Base-by-base conservation (phyloP, 2,888 invertebrate species). In the Ochropleura leucogaster region DNA sequence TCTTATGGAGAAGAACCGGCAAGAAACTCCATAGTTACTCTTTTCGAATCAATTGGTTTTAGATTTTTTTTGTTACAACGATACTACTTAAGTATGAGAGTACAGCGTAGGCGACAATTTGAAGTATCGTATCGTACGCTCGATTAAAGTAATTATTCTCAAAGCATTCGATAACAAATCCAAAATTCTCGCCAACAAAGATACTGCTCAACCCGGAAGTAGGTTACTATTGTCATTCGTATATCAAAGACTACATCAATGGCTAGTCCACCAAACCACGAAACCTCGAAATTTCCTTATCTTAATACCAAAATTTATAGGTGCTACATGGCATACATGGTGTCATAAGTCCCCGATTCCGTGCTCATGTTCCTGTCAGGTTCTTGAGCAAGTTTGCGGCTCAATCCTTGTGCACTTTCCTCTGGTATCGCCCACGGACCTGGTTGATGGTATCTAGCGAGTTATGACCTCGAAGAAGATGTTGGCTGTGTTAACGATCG, bases 301-400 rank as follows among this genome's bases (percentile, higher is more conserved):
- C 92, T 92, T 89, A 92, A 91, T 91, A 85, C 87, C 85, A 77
- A 89, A 88, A 90, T 92, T 90, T 92, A 92, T 89, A 77, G 86
- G 80, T 83, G 79, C 75, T 73, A 87, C 83, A 83, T 68, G 68
- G 68, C 80, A 84, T 86, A 87, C 86, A 82, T 84, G 88, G 82
- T 85, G 87, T 91, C 93, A 92, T 94, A 93, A 94, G 90, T 94
- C 89, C 90, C 87, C 82, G 82, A 81, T 74, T 84, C 77, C 77
- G 85, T 85, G 87, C 70, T 87, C 83, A 83, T 87, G 87, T 87
- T 74, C 69, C 77, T 87, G 88, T 87, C 87, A 77, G 74, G 51
- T 12, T 72, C 68, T 59, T 74, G 74, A 68, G 83, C 80, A 72
- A 80, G 84, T 82, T 82, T 82, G 82, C 82, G 79, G 74, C 80